Conservation (phyloP, 2,113 vertebrate genomes). For the Archocentrus centrarchus region DNA sequence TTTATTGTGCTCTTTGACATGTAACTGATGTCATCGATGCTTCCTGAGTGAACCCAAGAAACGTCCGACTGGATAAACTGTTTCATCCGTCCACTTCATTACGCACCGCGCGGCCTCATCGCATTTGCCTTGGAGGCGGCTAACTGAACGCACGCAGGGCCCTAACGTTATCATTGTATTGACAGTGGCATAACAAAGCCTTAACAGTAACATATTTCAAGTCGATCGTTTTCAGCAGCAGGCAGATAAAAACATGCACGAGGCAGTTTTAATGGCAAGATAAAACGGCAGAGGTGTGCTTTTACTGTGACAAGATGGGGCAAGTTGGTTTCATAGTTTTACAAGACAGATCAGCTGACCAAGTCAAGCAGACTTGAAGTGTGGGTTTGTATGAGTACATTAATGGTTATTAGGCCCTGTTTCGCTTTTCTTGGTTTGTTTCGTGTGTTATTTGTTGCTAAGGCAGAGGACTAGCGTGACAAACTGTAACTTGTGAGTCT, state of each 20-base stretch:
- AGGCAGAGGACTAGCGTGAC: neutral
- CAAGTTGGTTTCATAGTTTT: constrained; percentile 59
- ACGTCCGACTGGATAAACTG: constrained; percentile 35
- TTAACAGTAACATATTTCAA: constrained; percentile 4
- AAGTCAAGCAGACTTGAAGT: constrained; percentile 4
- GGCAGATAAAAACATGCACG: constrained; percentile 59
- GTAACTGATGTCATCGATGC: constrained; percentile 61
- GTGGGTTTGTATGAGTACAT: neutral
- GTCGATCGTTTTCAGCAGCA: constrained; percentile 21
- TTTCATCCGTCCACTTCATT: constrained; percentile 7
- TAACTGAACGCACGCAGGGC: constrained; percentile 11
- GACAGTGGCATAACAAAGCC: neutral
- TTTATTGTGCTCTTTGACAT: constrained; percentile 54
- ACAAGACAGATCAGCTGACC: constrained; percentile 16
- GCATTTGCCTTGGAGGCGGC: constrained; percentile 44
- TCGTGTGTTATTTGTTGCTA: constrained; percentile 11
- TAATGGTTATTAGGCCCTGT: neutral
- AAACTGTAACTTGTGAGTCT: neutral
- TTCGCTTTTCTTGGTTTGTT: constrained; percentile 1
- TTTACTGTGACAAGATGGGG: constrained; percentile 56
- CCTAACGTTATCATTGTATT: constrained; percentile 5
- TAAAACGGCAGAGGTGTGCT: constrained; percentile 45
- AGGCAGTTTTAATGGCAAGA: constrained; percentile 4
- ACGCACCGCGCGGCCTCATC: constrained; percentile 19
- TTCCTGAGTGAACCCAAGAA: constrained; percentile 60